A percentile compares a stretch with the other conserved stretches of the same genome.
These are phyloP conservation scores for Hiodon alosoides DNA, from an alignment of 2,113 vertebrate genomes.

Conservation along the genomic window DNA sequence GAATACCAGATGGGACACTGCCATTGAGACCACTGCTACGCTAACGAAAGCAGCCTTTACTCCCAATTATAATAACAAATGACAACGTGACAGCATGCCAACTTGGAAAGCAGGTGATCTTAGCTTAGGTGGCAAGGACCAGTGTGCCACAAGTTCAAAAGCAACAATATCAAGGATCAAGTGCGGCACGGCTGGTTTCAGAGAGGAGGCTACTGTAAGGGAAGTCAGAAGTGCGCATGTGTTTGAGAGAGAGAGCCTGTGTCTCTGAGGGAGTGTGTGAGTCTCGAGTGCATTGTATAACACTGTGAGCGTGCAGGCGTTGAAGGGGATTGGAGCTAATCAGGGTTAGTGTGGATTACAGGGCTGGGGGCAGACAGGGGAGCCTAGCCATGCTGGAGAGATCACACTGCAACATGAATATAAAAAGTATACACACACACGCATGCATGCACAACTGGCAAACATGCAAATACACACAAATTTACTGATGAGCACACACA, in stretches of 20 bases:
- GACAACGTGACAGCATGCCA: too few relatives aligned
- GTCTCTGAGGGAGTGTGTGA: slow-evolving; percentile 8
- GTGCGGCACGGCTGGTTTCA: background rate
- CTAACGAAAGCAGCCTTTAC: too few relatives aligned
- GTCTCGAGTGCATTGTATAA: slow-evolving; percentile 12
- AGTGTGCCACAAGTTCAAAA: too few relatives aligned
- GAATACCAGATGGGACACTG: too few relatives aligned
- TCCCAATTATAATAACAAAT: too few relatives aligned
- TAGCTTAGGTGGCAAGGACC: too few relatives aligned
- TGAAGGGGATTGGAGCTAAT: slow-evolving; percentile 36
- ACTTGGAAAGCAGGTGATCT: too few relatives aligned
- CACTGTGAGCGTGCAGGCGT: background rate
- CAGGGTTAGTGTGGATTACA: slow-evolving; percentile 45
- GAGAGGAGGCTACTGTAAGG: background rate
- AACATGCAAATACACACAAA: slow-evolving; percentile 16
- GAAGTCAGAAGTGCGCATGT: background rate
- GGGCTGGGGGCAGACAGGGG: slow-evolving; percentile 21
- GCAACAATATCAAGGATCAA: too few relatives aligned
- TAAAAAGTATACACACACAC: slow-evolving; percentile 9
- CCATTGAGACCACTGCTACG: too few relatives aligned
- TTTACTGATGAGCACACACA: slow-evolving; percentile 1
- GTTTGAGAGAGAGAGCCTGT: slow-evolving; percentile 3
- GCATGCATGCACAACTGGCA: slow-evolving; percentile 19
- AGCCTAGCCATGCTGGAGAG: slow-evolving; percentile 26
- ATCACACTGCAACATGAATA: background rate